Percentiles rank a stretch among this genome's conserved stretches.
Conservation (phyloP, 2,888 invertebrate genomes). For the Globia sparganii region DNA sequence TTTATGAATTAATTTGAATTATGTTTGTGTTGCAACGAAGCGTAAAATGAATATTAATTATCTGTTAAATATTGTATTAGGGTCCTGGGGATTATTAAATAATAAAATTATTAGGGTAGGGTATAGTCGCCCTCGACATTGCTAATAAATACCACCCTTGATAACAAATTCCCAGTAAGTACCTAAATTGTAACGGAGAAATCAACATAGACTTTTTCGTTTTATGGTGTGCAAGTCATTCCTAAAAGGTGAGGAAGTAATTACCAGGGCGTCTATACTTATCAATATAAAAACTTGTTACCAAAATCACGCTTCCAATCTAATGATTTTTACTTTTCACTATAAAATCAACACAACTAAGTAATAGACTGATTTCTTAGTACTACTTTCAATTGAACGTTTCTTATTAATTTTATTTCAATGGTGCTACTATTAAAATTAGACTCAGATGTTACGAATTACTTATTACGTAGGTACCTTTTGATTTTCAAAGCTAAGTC, state of each 20-base stretch:
- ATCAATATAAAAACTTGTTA: conserved; percentile 17
- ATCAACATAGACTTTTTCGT: not conserved
- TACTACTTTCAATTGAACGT: conserved; percentile 14
- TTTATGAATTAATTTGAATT: not conserved
- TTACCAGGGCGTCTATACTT: not conserved
- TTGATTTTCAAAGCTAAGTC: not conserved
- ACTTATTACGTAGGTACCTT: not conserved
- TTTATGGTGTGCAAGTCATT: not conserved
- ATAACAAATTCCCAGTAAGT: not conserved
- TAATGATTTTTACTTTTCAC: not conserved
- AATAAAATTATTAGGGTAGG: not conserved
- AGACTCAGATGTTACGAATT: conserved; percentile 35
- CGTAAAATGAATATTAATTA: not conserved
- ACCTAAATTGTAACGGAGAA: not conserved
- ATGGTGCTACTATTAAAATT: conserved; percentile 35
- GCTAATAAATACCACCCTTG: not conserved
- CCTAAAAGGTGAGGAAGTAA: not conserved
- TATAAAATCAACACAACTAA: conserved; percentile 19
- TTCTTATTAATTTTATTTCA: conserved; percentile 26
- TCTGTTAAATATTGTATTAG: not conserved
- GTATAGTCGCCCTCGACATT: not conserved
- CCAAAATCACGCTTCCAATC: conserved; percentile 13
- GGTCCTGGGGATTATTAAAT: not conserved
- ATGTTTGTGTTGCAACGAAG: not conserved
- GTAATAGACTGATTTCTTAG: conserved; percentile 15